Evolutionary conservation across 2,888 invertebrate genomes (phyloP), one percentile per base, ranked within the genome.

Genomic region (Blastobasis lacticolella): DNA sequence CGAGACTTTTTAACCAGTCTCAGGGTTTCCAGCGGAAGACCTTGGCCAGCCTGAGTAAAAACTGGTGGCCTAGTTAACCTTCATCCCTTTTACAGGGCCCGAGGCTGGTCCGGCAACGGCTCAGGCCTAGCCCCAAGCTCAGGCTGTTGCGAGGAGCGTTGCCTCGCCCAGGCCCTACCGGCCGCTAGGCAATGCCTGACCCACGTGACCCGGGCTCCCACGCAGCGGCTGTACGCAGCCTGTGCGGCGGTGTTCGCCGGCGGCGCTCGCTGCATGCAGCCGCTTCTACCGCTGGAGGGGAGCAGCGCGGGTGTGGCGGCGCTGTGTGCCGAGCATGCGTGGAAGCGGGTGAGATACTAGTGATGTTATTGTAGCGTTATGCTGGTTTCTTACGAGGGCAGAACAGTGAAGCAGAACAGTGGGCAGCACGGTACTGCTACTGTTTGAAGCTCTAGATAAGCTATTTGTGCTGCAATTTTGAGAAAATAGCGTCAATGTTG

Each of bases 201-300:
- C 56, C 97, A 97, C 86, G 94, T 97, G 63, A 94, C 95, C 84
- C 90, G 92, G 57, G 95, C 96, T 75, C 90, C 92, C 7, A 95
- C 95, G 66, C 97, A 97, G 82, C 90, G 94, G 61, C 81, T 96
- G 57, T 88, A 86, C 62, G 82, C 84, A 8, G 72, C 88, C 42
- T 89, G 89, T 52, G 84, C 87, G 0, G 88, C 89, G 0, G 88
- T 88, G 57, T 89, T 88, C 69, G 87, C 87, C 4, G 88, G 84
- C 47, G 88, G 88, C 1, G 73, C 82, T 57, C 75, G 86, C 54
- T 89, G 89, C 62, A 75, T 80, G 58, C 85, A 84, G 60, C 88
- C 88, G 58, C 75, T 89, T 40, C 50, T 88, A 52, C 86, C 86
- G 69, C 75, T 88, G 52, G 74, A 76, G 7, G 81, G 23, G 23